Evolutionary conservation across 2,888 invertebrate species (phyloP), one percentile per base, ranked within the genome.

Genomic region (Acleris emargana): DNA sequence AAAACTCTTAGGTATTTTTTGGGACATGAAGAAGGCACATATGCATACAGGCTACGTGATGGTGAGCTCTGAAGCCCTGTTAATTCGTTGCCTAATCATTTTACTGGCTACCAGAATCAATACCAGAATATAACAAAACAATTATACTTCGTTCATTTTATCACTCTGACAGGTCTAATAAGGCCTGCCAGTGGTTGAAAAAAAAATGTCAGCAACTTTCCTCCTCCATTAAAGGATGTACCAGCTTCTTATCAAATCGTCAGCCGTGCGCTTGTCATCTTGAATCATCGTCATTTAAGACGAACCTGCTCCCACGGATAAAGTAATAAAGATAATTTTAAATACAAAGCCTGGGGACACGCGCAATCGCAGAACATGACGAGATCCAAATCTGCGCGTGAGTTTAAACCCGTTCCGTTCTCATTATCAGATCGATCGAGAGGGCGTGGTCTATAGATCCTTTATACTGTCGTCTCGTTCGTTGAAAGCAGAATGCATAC

Each of bases 401-500:
- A 50, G 66, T 66, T 20, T 28, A 57, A 67, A 59, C 62, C 50
- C 50, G 61, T 62, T 61, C 50, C 25, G 13, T 54, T 54, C 42
- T 55, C 69, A 62, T 63, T 68, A 69, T 69, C 69, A 51, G 66
- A 69, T 69, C 69, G 68, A 69, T 69, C 61, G 55, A 18, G 60
- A 49, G 43, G 69, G 69, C 69, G 69, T 59, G 68, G 67, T 62
- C 43, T 67, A 60, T 57, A 63, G 57, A 63, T 63, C 63, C 54
- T 64, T 45, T 58, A 57, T 57, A 42, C 13, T 25, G 53, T 28
- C 32, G 6, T 57, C 50, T 57, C 61, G 32, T 38, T 66, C 43
- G 13, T 25, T 13, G 25, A 25, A 38, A 22, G 17, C 22, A n/a
- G 16, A 28, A 47, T 13, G 54, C 50, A 42, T 18, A 20, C 13